Conservation (phyloP, 2,888 invertebrate genomes). For the Caenorhabditis afra region DNA sequence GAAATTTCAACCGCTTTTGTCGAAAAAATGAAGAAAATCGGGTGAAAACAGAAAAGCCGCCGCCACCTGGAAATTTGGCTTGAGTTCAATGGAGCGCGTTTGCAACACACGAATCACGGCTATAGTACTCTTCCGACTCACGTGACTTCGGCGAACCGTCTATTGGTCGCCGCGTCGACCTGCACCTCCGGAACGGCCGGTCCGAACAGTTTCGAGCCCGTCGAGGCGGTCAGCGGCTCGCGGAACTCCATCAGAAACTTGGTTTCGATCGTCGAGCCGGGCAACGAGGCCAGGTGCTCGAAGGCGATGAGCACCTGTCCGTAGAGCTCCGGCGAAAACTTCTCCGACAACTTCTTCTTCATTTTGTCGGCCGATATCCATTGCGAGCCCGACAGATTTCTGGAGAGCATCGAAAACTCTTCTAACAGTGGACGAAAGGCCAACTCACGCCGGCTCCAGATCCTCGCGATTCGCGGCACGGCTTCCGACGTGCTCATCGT, state of each 20-base stretch:
- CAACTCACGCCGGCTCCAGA: slow-evolving; percentile 62
- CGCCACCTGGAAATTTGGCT: no score
- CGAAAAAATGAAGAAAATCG: neutral
- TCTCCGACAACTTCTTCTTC: slow-evolving; percentile 72
- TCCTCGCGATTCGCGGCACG: slow-evolving; percentile 41
- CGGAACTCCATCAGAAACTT: slow-evolving; percentile 70
- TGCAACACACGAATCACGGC: no score
- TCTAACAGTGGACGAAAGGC: no score
- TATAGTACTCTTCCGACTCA: no score
- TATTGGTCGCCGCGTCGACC: slow-evolving; percentile 65
- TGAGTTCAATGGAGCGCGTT: no score
- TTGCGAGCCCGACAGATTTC: slow-evolving; percentile 81
- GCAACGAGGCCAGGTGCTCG: slow-evolving; percentile 74
- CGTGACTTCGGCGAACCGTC: slow-evolving; percentile 68
- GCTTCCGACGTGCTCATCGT: slow-evolving; percentile 65
- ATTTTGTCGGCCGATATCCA: slow-evolving; percentile 76
- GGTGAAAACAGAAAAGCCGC: no score
- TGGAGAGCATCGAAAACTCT: slow-evolving; percentile 20
- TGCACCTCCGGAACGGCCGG: slow-evolving; percentile 72
- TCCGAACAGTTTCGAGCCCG: slow-evolving; percentile 72
- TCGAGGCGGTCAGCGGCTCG: slow-evolving; percentile 65
- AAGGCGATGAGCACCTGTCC: slow-evolving; percentile 76
- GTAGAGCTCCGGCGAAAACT: slow-evolving; percentile 75
- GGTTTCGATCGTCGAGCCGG: slow-evolving; percentile 68
- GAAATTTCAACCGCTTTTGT: neutral